Base-by-base conservation (phyloP, 2,888 invertebrate genomes). In the Phaedon cochleariae region DNA sequence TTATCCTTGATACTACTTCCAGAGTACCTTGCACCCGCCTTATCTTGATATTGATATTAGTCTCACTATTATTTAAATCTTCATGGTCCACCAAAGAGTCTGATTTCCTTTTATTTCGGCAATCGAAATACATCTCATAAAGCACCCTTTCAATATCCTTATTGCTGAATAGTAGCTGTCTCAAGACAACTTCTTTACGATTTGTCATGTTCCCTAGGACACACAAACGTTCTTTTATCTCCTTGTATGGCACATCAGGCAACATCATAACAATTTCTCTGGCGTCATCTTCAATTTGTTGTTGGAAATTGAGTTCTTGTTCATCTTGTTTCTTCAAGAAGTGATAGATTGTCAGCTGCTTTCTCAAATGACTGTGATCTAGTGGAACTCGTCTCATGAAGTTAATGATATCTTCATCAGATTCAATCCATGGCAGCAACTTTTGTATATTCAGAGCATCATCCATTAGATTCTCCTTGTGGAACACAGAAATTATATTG, bases 121-220 rank as follows among this genome's bases (percentile, higher is more conserved):
- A 17, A 53, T 45, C 45, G 12, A 1, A 10, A 58, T 58, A 57
- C 51, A 65, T 57, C 22, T 67, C 57, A 17, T 15, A 48, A 9
- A 67, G 21, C 3, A 60, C 37, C 18, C 2, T 37, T n/a, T 55
- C 53, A 17, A 67, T 51, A 9, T 63, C 55, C 17, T 60, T 20
- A 34, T 67, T 58, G 5, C 17, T 18, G 12, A 18, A 31, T 1
- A 67, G 45, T 31, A 67, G 48, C 21, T 71, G 68, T 22, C 57
- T 65, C 53, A 71, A 20, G 7, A 69, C 64, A 18, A 65, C 57
- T 64, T 71, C 71, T 62, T 67, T 68, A 15, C 71, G 67, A 62
- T 69, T 69, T 1, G 63, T 22, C 18, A 67, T 60, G 29, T 61
- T 64, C 2, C 70, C 70, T 15, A 66, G 55, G 5, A 61, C 49